These are phyloP conservation scores for Apocrypta bakeri DNA, from an alignment of 1,140 invertebrate species.

Conservation along the genomic window DNA sequence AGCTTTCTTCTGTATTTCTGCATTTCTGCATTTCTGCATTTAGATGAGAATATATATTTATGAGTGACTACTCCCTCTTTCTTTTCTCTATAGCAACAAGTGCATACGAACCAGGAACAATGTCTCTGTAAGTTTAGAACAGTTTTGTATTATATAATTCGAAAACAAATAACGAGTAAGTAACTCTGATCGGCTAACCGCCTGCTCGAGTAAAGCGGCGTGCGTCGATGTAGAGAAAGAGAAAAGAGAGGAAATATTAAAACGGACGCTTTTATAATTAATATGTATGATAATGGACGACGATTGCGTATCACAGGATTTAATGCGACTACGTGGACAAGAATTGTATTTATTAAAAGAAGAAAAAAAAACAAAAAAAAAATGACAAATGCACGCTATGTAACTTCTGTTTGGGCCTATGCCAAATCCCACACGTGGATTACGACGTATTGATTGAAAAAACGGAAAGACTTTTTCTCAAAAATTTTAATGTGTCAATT, in stretches of 20 bases:
- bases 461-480: conserved; percentile 40
- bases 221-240: conserved; percentile 16
- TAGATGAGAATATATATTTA: neutral
- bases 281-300: conserved; percentile 39
- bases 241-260: neutral
- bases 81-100: conserved; percentile 14
- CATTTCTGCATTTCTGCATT: neutral
- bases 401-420: conserved; percentile 39
- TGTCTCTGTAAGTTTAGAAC: conserved; percentile 23
- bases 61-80: conserved; percentile 2
- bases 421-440: conserved; percentile 14
- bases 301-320: conserved; percentile 27
- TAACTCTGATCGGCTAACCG: conserved; percentile 4
- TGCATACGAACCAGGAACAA: conserved; percentile 25
- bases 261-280: conserved; percentile 50
- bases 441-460: conserved; percentile 31
- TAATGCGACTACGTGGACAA: conserved; percentile 29
- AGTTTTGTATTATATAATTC: conserved; percentile 45
- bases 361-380: neutral
- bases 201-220: neutral
- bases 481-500: conserved; percentile 52
- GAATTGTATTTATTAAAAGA: conserved; percentile 20
- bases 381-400: conserved; percentile 17
- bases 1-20: neutral
- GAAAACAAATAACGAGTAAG: neutral